Evolutionary conservation across 2,888 invertebrate species (phyloP).

Genomic region (Synergus umbraculus): DNA sequence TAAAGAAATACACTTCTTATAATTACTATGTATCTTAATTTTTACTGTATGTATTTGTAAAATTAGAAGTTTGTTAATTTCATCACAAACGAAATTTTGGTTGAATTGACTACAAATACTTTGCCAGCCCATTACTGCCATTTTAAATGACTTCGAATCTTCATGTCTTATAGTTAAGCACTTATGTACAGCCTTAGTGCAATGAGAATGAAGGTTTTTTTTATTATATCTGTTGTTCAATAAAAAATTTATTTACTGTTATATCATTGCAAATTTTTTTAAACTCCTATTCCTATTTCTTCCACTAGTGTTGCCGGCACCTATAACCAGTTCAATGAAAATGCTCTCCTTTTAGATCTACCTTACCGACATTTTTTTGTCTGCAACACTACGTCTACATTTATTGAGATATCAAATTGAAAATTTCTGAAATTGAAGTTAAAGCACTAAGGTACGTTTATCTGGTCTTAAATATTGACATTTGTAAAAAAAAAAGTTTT

Average conservation of each 20-base stretch:
- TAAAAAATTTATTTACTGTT: conserved; percentile 9
- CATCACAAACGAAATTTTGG: background rate
- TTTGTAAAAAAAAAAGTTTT: too few relatives aligned
- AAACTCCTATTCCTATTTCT: too few relatives aligned
- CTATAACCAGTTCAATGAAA: too few relatives aligned
- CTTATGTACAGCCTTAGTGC: background rate
- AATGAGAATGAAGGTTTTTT: background rate
- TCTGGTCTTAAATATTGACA: too few relatives aligned
- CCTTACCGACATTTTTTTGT: too few relatives aligned
- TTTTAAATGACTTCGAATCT: background rate
- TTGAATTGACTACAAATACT: background rate
- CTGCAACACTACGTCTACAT: too few relatives aligned
- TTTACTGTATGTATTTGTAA: background rate
- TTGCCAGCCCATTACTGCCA: conserved; percentile 26
- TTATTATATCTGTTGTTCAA: background rate
- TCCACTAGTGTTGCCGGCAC: too few relatives aligned
- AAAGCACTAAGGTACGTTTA: too few relatives aligned
- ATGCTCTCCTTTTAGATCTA: too few relatives aligned
- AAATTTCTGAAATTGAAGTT: too few relatives aligned
- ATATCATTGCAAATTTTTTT: background rate
- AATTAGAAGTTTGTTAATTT: background rate
- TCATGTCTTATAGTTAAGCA: background rate
- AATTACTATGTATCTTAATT: background rate
- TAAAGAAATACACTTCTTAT: background rate
- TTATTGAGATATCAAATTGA: too few relatives aligned